Evolutionary conservation across 2,888 invertebrate species (phyloP), one percentile per base, ranked within the genome.

Genomic region (Venusia cambrica): DNA sequence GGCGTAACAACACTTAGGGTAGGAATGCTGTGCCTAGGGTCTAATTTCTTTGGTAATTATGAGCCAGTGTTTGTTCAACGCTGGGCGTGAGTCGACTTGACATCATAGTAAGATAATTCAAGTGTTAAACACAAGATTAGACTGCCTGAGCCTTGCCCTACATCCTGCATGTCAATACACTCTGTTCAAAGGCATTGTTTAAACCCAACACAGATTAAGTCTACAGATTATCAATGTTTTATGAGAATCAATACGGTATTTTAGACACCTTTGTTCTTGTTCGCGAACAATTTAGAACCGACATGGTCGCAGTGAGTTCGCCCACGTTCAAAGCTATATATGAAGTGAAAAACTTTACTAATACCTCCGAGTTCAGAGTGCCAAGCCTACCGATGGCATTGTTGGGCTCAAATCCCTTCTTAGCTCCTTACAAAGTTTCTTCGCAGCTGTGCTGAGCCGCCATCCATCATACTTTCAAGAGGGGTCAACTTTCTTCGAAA

Each of bases 401-500:
- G 26, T 35, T 9, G 5, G 19, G 12, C 13, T 9, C 18, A 26
- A 40, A 40, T 35, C 30, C 27, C 15, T 22, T 25, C 14, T 20
- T 31, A 21, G 22, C 15, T 22, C 29, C 14, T 20, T 31, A 21
- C 7, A 20, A 31, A 30, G 27, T 9, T 15, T 14, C 8, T 19
- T 15, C 18, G 20, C n/a, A 11, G n/a, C 15, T 5, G 7, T 10
- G 19, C 38, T 45, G 21, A 34, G 26, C 34, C 26, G 29, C 37
- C 40, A 55, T 59, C 51, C 50, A 55, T 60, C 60, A 60, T 48
- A 36, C 30, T 46, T 45, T 44, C 36, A 28, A 40, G 24, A 49
- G 41, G 48, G 45, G 57, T 54, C 49, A 38, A 38, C 13, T 38
- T 61, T 63, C 64, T 55, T 37, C 54, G 66, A 65, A 66, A 45